Base-by-base conservation (phyloP, 2,888 invertebrate species). In the Seira ritae region DNA sequence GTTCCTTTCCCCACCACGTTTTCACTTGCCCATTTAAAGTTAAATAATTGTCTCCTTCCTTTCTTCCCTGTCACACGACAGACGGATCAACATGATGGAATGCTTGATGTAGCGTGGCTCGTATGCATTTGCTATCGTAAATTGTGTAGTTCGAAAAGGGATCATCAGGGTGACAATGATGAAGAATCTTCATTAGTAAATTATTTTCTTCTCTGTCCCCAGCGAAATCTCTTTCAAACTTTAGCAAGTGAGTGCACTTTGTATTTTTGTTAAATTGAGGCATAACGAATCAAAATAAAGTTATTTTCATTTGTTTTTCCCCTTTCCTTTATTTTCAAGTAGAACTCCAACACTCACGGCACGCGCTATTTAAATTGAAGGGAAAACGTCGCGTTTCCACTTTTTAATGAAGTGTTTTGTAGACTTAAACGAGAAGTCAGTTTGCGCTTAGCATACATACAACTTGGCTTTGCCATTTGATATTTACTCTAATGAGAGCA, bases 391-490 rank as follows among this genome's bases (percentile, higher is more conserved):
- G 31, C 31, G 31, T 31, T 31, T 31, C 31, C 3, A 31, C 31
- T 70, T 69, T 77, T 79, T 79, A 72, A 79, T 79, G 78, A 79
- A 79, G 71, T 72, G 24, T 79, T 71, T 72, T 42, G 65, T 70
- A 10, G 10, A 17, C 42, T 71, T 17, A 67, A 46, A 55, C 50
- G 67, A 67, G 67, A 31, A 31, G 31, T 31, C 31, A 31, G 2
- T 31, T 31, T 31, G 31, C 8, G 8, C 31, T 31, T 31, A 8
- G 31, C 31, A 31, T n/a, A n/a, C n/a, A n/a, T n/a, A n/a, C n/a
- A n/a, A n/a, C n/a, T 31, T 31, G 31, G 31, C 31, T 4, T 31
- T n/a, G n/a, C n/a, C n/a, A n/a, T 31, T 31, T 31, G 31, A 31
- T 31, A 31, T 31, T 31, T n/a, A n/a, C n/a, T 31, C 31, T 31